phyloP scores from a whole-genome alignment of 1,140 invertebrate species.

The Papilio aristodemus region DNA sequence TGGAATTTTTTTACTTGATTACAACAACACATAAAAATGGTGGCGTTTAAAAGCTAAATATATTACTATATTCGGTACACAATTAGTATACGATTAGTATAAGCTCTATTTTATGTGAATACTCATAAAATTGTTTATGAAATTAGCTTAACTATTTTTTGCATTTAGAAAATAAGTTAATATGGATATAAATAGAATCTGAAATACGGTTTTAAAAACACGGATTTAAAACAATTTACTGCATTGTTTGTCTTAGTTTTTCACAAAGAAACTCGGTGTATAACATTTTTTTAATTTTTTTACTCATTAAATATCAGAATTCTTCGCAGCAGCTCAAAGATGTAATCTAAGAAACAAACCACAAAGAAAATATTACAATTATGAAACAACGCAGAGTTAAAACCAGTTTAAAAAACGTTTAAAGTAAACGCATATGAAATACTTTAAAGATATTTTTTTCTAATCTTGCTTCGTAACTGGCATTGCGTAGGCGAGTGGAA shows the following conservation, averaged over 20 bases:
- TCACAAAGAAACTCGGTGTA: constrained; percentile 11
- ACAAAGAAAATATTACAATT: constrained; percentile 27
- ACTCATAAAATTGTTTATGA: too few species aligned
- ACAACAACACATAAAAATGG: not conserved
- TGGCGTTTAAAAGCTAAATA: too few species aligned
- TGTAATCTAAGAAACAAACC: not conserved
- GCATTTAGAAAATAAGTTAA: not conserved
- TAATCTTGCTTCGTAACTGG: not conserved
- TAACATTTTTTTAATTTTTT: constrained; percentile 9
- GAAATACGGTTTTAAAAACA: too few species aligned
- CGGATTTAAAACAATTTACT: constrained; percentile 9
- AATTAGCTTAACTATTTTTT: too few species aligned
- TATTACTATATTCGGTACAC: too few species aligned
- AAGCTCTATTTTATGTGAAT: too few species aligned
- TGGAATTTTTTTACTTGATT: not conserved
- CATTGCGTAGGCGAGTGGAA: constrained; percentile 21
- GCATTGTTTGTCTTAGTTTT: not conserved
- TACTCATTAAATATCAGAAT: not conserved
- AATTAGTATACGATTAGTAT: too few species aligned
- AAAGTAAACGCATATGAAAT: constrained; percentile 19
- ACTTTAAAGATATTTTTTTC: not conserved
- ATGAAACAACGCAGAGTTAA: constrained; percentile 23
- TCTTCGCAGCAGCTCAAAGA: constrained; percentile 1
- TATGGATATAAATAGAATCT: not conserved
- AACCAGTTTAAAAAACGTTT: constrained; percentile 24